phyloP scores from a whole-genome alignment of 2,888 invertebrate species.

The Girardia tigrina region DNA sequence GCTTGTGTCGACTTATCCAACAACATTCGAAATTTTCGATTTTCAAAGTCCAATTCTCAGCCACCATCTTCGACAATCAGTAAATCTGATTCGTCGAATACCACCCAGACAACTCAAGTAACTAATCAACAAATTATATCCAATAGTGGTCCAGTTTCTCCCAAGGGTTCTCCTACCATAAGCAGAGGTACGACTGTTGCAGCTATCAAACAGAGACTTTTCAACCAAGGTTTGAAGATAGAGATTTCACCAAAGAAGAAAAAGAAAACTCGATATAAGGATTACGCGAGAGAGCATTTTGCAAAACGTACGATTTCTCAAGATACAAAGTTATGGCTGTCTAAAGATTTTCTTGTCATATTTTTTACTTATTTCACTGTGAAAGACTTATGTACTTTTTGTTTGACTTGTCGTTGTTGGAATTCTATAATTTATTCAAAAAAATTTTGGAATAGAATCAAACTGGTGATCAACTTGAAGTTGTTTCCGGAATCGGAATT shows the following conservation, averaged over 20 bases:
- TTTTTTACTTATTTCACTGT: slow-evolving; percentile 59
- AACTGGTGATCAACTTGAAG: slow-evolving; percentile 25
- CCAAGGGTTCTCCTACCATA: background rate
- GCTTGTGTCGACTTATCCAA: slow-evolving; percentile 50
- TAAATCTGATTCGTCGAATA: background rate
- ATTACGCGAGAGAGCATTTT: slow-evolving; percentile 29
- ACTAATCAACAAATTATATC: background rate
- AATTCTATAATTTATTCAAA: slow-evolving; percentile 25
- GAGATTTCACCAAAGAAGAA: slow-evolving; percentile 33
- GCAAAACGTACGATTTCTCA: slow-evolving; percentile 27
- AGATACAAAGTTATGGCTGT: slow-evolving; percentile 56
- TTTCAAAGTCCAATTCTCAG: slow-evolving; percentile 29
- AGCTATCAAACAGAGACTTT: slow-evolving; percentile 36
- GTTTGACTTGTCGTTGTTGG: slow-evolving; percentile 56
- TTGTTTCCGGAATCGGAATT: background rate
- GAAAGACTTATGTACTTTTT: slow-evolving; percentile 64
- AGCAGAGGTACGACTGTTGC: slow-evolving; percentile 34
- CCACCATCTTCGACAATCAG: background rate
- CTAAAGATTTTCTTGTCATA: slow-evolving; percentile 68
- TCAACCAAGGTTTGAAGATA: slow-evolving; percentile 37
- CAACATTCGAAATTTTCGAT: slow-evolving; percentile 43
- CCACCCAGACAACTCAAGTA: background rate
- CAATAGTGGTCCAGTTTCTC: background rate
- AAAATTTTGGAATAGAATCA: slow-evolving; percentile 27
- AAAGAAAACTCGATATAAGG: slow-evolving; percentile 35